A percentile compares a stretch with the other conserved stretches of the same genome.
These are phyloP conservation scores for Ceuthmochares aereus DNA, from an alignment of 2,113 vertebrate species.

Conservation along the genomic window DNA sequence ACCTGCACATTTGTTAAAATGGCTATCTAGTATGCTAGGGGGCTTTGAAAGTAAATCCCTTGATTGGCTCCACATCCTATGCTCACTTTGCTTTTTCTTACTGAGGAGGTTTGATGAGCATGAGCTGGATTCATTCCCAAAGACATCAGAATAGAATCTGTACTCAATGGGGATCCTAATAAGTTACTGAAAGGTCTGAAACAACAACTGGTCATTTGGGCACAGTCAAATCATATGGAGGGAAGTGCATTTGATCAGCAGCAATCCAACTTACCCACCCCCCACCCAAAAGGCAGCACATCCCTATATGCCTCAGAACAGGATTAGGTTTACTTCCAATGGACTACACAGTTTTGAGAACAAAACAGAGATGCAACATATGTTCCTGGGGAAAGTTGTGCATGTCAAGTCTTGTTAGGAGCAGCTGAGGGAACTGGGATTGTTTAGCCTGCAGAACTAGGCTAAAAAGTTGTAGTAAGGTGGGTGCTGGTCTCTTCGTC, in stretches of 20 bases:
- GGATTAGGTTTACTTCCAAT: neutral
- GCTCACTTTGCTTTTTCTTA: neutral
- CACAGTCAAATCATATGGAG: neutral
- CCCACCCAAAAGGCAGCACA: neutral
- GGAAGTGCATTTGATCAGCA: neutral
- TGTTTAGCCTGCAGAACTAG: no score
- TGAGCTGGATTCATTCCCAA: fast-evolving
- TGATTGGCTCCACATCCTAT: neutral
- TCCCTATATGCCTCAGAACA: neutral
- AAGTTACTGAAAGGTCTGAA: neutral
- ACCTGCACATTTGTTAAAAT: neutral
- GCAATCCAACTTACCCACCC: neutral
- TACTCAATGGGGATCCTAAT: neutral
- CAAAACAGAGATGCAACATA: neutral
- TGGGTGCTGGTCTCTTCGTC: no score
- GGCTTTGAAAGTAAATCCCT: neutral
- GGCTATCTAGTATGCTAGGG: fast-evolving
- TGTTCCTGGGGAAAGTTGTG: no score
- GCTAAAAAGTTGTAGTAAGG: no score
- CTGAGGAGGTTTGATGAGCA: neutral
- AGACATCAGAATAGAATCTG: fast-evolving
- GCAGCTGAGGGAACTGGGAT: no score
- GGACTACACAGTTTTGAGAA: neutral
- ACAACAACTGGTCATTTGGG: fast-evolving
- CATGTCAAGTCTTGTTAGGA: no score